Evolutionary conservation across 2,113 vertebrate genomes (phyloP).

Genomic region (Pachyramphus minor): DNA sequence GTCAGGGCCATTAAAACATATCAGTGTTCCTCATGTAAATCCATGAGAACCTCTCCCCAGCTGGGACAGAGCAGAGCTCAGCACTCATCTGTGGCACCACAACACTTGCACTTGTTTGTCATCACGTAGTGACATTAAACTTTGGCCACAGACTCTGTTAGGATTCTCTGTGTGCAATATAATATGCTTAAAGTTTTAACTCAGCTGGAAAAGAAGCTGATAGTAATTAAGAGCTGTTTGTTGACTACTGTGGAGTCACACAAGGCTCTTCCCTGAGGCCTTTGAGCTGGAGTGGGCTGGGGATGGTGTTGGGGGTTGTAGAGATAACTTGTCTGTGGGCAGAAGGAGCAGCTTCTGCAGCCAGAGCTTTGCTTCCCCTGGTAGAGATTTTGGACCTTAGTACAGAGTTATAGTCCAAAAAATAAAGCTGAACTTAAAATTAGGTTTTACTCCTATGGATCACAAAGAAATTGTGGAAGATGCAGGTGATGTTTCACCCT

Average conservation of each 20-base stretch:
- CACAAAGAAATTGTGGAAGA: background rate
- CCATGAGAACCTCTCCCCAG: background rate
- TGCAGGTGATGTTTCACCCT: background rate
- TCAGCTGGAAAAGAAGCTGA: background rate
- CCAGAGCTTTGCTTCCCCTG: background rate
- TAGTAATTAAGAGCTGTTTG: background rate
- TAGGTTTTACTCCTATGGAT: background rate
- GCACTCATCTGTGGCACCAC: accelerated
- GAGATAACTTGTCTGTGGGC: background rate
- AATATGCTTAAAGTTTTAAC: background rate
- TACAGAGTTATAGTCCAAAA: background rate
- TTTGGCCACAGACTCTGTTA: background rate
- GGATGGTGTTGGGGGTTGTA: background rate
- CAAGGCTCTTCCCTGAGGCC: background rate
- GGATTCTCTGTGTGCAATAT: background rate
- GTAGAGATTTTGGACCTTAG: background rate
- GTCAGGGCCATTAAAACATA: background rate
- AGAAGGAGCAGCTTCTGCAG: background rate
- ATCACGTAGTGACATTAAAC: background rate
- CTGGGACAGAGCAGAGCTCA: background rate
- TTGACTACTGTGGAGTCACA: accelerated
- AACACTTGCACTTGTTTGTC: background rate
- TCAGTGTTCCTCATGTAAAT: background rate
- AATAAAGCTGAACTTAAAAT: background rate
- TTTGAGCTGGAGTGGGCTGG: background rate